Percentiles rank a stretch among this genome's conserved stretches.
Evolutionary conservation across 1,140 invertebrate genomes (phyloP).

Genomic region (Drosophila tani): DNA sequence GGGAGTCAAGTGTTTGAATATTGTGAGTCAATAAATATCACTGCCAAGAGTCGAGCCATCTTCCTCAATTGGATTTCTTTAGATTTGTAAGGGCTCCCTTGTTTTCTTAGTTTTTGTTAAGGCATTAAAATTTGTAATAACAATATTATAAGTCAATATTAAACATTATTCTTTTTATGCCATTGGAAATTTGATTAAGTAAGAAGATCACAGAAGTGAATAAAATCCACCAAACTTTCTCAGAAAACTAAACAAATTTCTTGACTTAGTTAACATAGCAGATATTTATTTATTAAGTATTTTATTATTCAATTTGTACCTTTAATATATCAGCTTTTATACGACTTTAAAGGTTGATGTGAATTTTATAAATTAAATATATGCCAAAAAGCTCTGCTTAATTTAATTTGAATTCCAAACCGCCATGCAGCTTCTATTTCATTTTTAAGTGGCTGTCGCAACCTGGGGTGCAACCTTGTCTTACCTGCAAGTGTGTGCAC

Average conservation of each 20-base stretch:
- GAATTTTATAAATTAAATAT: not conserved
- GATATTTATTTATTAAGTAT: not conserved
- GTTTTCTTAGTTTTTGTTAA: too few species aligned
- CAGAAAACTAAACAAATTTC: not conserved
- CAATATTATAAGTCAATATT: too few species aligned
- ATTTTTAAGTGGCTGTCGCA: conserved; percentile 15
- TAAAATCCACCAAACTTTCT: too few species aligned
- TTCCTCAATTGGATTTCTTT: not conserved
- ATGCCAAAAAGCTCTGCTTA: not conserved
- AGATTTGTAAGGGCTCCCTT: too few species aligned
- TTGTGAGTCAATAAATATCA: conserved; percentile 14
- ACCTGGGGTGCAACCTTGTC: conserved; percentile 7
- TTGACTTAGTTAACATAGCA: not conserved
- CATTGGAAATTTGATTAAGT: not conserved
- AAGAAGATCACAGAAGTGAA: too few species aligned
- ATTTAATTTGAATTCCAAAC: conserved; percentile 6
- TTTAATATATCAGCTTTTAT: too few species aligned
- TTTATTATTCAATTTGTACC: not conserved
- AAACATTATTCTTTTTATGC: not conserved
- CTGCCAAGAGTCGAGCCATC: too few species aligned
- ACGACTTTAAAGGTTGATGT: too few species aligned
- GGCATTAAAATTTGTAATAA: too few species aligned
- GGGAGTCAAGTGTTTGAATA: conserved; percentile 6
- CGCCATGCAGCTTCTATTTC: not conserved
- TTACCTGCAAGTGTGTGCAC: conserved; percentile 3